Base-by-base conservation (phyloP, 2,797 vertebrate genomes). In the Anisognathus igniventris region DNA sequence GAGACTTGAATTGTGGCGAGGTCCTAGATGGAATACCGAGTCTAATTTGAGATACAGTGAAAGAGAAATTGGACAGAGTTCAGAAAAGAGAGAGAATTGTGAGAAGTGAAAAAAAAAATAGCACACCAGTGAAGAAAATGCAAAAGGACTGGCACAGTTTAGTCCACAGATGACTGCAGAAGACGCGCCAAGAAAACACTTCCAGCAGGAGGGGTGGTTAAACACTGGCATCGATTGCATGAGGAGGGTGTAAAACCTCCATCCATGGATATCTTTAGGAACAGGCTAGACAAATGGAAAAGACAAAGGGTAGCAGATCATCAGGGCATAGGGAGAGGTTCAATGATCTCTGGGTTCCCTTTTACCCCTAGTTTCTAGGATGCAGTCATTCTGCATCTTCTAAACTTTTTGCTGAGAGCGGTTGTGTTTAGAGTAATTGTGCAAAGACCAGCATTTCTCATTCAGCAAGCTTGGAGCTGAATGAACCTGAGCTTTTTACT, bases 401-500 rank as follows among this genome's bases (percentile, higher is more conserved):
- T 76, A 77, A 87, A 92, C 18, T n/a, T 90, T 73, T 53, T 61
- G 61, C 22, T 88, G 27, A 48, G 50, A 88, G 48, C 44, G 65
- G 65, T 39, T 86, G 60, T 15, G 39, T 68, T 95, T 64, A 37
- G 45, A 85, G 53, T 12, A 86, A 93, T 57, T 77, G 71, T 67
- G 65, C 56, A 60, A 86, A 73, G 33, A 76, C 17, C 60, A 85
- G 84, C 40, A 74, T 79, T 95, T 87, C 89, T 80, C 81, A 92
- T 92, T 94, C 92, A 89, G 84, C 72, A 79, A 71, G 84, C 91
- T 50, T 73, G 57, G 60, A 79, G 71, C 47, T 95, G 91, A 94
- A 94, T 93, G 92, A 92, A 95, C 44, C 78, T 67, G 84, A 77
- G 89, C 75, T 91, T 95, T 95, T 83, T 72, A 50, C 75, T 86